A percentile compares a stretch with the other conserved stretches of the same genome.
Conservation (phyloP, 2,113 vertebrate genomes). For the Hydrochoerus hydrochaeris region DNA sequence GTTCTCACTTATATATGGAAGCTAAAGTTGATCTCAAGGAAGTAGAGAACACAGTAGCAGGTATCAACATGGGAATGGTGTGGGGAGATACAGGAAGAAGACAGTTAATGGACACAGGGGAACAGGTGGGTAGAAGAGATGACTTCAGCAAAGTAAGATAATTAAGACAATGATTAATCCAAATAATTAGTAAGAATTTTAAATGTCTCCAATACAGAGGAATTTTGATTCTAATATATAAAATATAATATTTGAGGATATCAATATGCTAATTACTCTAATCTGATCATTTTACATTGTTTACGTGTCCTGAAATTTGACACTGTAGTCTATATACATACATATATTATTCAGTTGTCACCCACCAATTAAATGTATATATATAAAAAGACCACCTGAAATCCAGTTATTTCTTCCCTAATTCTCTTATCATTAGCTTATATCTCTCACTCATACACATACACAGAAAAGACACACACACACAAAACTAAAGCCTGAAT, state of each 20-base stretch:
- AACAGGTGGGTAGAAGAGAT: background rate
- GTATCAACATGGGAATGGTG: background rate
- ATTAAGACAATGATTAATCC: background rate
- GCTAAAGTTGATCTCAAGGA: background rate
- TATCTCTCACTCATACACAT: background rate
- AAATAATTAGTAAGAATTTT: background rate
- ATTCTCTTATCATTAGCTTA: background rate
- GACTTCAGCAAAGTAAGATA: background rate
- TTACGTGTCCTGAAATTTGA: background rate
- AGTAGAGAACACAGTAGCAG: no score
- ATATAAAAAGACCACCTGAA: background rate
- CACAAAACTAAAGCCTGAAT: background rate
- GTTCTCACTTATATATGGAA: background rate
- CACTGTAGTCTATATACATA: background rate
- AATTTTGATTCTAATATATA: background rate
- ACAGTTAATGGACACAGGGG: background rate
- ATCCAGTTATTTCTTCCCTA: background rate
- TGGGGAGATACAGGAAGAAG: background rate
- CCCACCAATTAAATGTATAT: background rate
- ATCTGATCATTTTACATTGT: background rate
- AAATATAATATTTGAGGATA: background rate
- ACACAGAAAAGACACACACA: background rate
- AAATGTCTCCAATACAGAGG: background rate
- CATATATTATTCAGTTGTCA: background rate
- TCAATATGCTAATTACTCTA: background rate